Evolutionary conservation across 2,797 vertebrate species (phyloP).

Genomic region (Acipenser ruthenus): DNA sequence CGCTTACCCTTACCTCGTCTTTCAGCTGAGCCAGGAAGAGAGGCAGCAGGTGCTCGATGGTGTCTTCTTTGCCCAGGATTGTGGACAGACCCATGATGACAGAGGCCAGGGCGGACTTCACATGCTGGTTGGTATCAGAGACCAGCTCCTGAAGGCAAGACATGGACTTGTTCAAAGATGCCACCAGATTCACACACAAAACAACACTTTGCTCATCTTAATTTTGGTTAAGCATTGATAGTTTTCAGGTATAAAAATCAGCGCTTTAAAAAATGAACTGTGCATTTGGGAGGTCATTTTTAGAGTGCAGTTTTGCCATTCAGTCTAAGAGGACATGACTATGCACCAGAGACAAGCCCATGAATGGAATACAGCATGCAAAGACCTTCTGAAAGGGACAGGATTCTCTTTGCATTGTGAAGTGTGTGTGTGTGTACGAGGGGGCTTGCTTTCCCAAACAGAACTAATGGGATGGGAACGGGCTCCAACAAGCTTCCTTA

Average conservation of each 20-base stretch:
- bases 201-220: not conserved
- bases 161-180: slow-evolving; percentile 9
- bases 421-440: no score
- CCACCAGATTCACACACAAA: slow-evolving; percentile 11
- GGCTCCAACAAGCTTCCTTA: not conserved
- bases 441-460: no score
- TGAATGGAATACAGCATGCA: no score
- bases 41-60: slow-evolving; percentile 75
- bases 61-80: slow-evolving; percentile 80
- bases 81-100: slow-evolving; percentile 81
- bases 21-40: slow-evolving; percentile 80
- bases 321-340: not conserved
- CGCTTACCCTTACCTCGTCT: slow-evolving; percentile 60
- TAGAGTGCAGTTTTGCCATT: not conserved
- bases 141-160: slow-evolving; percentile 61
- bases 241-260: slow-evolving; percentile 13
- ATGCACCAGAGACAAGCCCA: not conserved
- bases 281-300: not conserved
- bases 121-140: slow-evolving; percentile 79
- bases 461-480: not conserved
- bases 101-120: slow-evolving; percentile 77
- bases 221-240: slow-evolving; percentile 13
- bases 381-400: no score
- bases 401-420: no score
- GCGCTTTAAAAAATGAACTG: not conserved